Evolutionary conservation across 2,797 vertebrate species (phyloP), one percentile per base, ranked within the genome.

Genomic region (Catostomus latipinnis): DNA sequence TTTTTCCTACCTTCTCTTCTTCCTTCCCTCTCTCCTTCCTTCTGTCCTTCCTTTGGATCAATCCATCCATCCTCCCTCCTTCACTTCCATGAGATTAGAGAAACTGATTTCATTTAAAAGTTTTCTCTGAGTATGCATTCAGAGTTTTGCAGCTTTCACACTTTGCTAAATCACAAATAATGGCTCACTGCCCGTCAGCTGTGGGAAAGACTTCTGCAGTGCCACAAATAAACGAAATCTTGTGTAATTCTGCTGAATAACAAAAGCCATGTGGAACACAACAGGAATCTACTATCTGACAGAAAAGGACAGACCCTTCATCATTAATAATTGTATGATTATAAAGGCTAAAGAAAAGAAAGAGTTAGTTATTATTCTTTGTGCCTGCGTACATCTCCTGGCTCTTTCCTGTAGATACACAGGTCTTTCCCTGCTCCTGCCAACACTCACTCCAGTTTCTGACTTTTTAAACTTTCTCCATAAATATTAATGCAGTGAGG

Each of bases 301-400:
- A 54, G 22, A 53, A 43, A 54, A 65, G 50, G 22, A 65, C n/a
- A 61, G 6, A 74, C 65, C n/a, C 22, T 62, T 63, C 58, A 63
- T 63, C 22, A 5, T 22, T 50, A 74, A 53, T 65, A 54, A 54
- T 74, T 18, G 58, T 58, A 14, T 6, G 13, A 11, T 74, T 62
- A 43, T 18, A 74, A 49, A 62, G 8, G 49, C 61, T 65, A 61
- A 71, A 57, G 53, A 43, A 71, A 9, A 4, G 53, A 14, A 34
- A 7, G 71, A 74, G 57, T 11, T 49, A 43, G 58, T 53, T 62
- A 53, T 74, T 63, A 52, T 74, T 74, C 58, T 13, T 63, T 48
- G 8, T 58, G 62, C 49, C 58, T 22, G 22, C 22, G 22, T 22
- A 54, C 8, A 13, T 56, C 43, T 74, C 52, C 34, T 50, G 57